Conservation (phyloP, 2,888 invertebrate species). For the Cephus pygmeus region DNA sequence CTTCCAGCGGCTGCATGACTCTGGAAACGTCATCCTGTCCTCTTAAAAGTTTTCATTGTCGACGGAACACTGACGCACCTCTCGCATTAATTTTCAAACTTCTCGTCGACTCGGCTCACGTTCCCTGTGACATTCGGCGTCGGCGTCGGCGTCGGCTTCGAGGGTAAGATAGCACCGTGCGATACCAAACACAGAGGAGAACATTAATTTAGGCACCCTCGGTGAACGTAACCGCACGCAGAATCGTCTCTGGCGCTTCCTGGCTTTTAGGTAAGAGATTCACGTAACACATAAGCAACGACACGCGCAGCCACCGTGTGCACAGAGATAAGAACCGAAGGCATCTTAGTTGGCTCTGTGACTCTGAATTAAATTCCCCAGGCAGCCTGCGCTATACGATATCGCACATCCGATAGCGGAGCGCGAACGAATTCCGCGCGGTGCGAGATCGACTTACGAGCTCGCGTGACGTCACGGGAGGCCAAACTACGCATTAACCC, state of each 20-base stretch:
- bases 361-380: conserved; percentile 51
- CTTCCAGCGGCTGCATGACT: too few relatives aligned
- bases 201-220: conserved; percentile 49
- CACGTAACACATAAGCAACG: conserved; percentile 65
- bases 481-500: too few relatives aligned
- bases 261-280: conserved; percentile 61
- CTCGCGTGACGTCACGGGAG: too few relatives aligned
- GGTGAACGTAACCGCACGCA: conserved; percentile 32
- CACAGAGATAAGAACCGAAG: conserved; percentile 58
- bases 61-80: too few relatives aligned
- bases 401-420: too few relatives aligned
- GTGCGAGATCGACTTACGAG: too few relatives aligned
- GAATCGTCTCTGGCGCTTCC: conserved; percentile 36
- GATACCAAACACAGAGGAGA: conserved; percentile 50
- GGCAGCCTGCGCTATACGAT: too few relatives aligned
- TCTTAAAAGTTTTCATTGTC: too few relatives aligned
- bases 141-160: conserved; percentile 32
- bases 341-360: conserved; percentile 50
- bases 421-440: too few relatives aligned
- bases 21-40: too few relatives aligned
- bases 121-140: conserved; percentile 42
- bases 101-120: conserved; percentile 59
- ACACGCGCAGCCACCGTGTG: conserved; percentile 61
- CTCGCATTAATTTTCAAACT: conserved; percentile 48
- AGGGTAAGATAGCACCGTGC: conserved; percentile 46